A percentile compares a stretch with the other conserved stretches of the same genome.
phyloP scores from a whole-genome alignment of 1,140 invertebrate genomes.

The Drosophila rufa region DNA sequence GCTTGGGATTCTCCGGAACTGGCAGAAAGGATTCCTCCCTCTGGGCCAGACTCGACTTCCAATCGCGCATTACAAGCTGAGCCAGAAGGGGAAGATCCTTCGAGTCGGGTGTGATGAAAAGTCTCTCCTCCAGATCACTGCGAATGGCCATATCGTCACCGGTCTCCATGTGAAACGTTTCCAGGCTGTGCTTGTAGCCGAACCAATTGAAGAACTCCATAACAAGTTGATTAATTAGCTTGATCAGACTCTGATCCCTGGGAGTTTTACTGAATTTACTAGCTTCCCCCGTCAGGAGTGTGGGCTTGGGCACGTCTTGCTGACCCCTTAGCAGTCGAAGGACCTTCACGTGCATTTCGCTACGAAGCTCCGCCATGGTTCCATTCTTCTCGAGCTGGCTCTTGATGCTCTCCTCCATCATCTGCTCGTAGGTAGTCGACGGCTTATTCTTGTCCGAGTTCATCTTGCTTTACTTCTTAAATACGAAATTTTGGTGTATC shows the following conservation, averaged over 20 bases:
- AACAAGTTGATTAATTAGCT: slow-evolving; percentile 59
- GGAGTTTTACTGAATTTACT: background rate
- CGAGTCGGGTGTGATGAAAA: background rate
- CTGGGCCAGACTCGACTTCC: background rate
- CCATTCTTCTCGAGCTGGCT: slow-evolving; percentile 52
- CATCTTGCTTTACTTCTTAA: slow-evolving; percentile 22
- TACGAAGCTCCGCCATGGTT: slow-evolving; percentile 38
- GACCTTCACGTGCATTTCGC: slow-evolving; percentile 58
- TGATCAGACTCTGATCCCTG: slow-evolving; percentile 14
- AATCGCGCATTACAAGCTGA: slow-evolving; percentile 42
- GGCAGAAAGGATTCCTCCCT: background rate
- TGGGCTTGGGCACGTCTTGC: slow-evolving; percentile 4
- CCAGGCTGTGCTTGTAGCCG: slow-evolving; percentile 66
- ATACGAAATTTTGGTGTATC: slow-evolving; percentile 17
- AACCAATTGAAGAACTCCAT: slow-evolving; percentile 71
- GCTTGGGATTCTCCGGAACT: background rate
- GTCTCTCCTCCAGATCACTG: slow-evolving; percentile 20
- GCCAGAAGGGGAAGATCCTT: slow-evolving; percentile 61
- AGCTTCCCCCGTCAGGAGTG: slow-evolving; percentile 23
- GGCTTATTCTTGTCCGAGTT: slow-evolving; percentile 12
- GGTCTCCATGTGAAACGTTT: slow-evolving; percentile 66
- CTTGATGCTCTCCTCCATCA: slow-evolving; percentile 49
- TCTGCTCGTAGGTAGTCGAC: slow-evolving; percentile 18
- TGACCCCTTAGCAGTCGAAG: slow-evolving; percentile 45
- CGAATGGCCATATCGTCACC: slow-evolving; percentile 31